phyloP scores from a whole-genome alignment of 64 coral and sea anemone species.

The Dendrophyllia cribrosa region DNA sequence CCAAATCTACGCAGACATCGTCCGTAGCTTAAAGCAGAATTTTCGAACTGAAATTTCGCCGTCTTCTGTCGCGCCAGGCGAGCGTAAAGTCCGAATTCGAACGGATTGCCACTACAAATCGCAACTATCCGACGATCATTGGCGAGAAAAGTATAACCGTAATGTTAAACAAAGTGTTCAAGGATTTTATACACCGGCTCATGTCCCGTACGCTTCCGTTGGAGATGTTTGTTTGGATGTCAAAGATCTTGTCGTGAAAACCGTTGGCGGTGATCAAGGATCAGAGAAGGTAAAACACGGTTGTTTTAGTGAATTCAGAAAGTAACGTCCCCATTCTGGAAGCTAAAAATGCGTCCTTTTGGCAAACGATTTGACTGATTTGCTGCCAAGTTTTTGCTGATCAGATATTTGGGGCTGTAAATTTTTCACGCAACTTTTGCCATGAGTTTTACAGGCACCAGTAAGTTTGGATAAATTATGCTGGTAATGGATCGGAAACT shows the following conservation, averaged over 20 bases:
- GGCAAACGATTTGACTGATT: too few species aligned
- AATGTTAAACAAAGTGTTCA: slow-evolving; percentile 64
- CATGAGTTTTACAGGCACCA: too few species aligned
- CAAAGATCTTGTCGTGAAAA: slow-evolving; percentile 59
- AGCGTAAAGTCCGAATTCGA: slow-evolving; percentile 86
- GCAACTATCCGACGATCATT: slow-evolving; percentile 61
- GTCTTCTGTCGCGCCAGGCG: neutral
- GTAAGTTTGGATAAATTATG: too few species aligned
- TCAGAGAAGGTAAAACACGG: neutral
- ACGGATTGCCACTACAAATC: slow-evolving; percentile 76
- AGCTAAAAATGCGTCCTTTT: neutral
- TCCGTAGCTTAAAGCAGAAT: slow-evolving; percentile 63
- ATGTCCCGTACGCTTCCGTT: slow-evolving; percentile 73
- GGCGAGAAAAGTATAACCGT: slow-evolving; percentile 82
- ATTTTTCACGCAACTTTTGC: too few species aligned
- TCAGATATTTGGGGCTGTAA: too few species aligned
- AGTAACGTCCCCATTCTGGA: too few species aligned
- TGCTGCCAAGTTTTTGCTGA: too few species aligned
- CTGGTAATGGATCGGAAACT: too few species aligned
- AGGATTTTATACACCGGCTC: slow-evolving; percentile 88
- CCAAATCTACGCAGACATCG: slow-evolving; percentile 78
- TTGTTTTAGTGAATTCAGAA: too few species aligned
- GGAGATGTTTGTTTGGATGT: slow-evolving; percentile 79
- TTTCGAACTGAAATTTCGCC: slow-evolving; percentile 39
- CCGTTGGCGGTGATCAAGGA: slow-evolving; percentile 9